Percentiles rank a stretch among this genome's conserved stretches.
Conservation (phyloP, 2,113 vertebrate genomes). For the Ginglymostoma cirratum region DNA sequence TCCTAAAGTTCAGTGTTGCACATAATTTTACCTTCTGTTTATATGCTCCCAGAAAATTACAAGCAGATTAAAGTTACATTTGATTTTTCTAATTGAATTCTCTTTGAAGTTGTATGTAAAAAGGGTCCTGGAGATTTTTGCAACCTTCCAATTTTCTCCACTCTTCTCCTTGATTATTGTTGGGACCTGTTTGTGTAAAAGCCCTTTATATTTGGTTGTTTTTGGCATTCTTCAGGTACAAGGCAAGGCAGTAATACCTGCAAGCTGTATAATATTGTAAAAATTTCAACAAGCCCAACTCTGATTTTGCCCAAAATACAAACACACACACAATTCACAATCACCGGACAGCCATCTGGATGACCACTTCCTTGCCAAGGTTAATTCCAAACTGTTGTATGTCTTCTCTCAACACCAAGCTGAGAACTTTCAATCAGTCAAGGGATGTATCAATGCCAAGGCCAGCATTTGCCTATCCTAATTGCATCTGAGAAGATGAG, state of each 20-base stretch:
- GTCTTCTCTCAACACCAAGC: neutral
- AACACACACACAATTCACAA: neutral
- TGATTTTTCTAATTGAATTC: neutral
- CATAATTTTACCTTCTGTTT: neutral
- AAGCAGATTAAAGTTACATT: neutral
- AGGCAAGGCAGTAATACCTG: neutral
- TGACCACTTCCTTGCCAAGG: neutral
- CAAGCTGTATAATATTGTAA: neutral
- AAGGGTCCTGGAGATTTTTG: neutral
- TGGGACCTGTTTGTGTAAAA: neutral
- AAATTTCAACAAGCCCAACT: neutral
- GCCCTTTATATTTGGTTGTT: neutral
- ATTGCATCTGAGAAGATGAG: neutral
- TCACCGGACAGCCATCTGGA: neutral
- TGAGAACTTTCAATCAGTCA: neutral
- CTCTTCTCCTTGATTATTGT: neutral
- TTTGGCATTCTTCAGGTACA: neutral
- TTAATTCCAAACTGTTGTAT: neutral
- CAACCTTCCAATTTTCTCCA: neutral
- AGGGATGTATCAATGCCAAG: neutral
- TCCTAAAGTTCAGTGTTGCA: neutral
- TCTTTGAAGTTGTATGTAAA: neutral
- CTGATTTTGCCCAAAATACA: neutral
- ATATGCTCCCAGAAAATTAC: neutral
- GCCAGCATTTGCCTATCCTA: neutral